These are phyloP conservation scores for Camponotus fellah DNA, from an alignment of 2,888 invertebrate species.

Conservation along the genomic window DNA sequence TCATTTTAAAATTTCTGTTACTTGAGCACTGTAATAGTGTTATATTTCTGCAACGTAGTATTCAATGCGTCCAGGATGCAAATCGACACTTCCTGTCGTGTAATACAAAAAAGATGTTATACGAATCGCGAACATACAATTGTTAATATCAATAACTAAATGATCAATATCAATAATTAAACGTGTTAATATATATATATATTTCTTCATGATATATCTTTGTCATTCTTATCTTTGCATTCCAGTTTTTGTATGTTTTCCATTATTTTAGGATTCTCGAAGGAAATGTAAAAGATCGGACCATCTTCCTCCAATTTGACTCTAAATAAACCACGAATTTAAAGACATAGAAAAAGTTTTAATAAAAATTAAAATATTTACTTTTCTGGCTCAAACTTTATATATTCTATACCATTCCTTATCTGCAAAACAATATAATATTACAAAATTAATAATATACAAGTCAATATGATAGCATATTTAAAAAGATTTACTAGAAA, in stretches of 20 bases:
- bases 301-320: background rate
- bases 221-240: slow-evolving; percentile 71
- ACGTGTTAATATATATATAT: background rate
- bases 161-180: background rate
- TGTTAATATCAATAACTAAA: background rate
- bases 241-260: slow-evolving; percentile 63
- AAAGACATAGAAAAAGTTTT: background rate
- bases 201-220: background rate
- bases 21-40: slow-evolving; percentile 72
- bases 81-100: slow-evolving; percentile 69
- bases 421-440: background rate
- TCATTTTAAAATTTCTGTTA: slow-evolving; percentile 41
- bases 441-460: background rate
- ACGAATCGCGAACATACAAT: background rate
- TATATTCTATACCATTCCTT: background rate
- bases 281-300: slow-evolving; percentile 61
- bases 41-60: slow-evolving; percentile 67
- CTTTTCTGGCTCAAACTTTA: background rate
- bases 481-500: slow-evolving; percentile 47
- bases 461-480: background rate
- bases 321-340: background rate
- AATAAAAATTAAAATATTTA: background rate
- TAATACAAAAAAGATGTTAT: slow-evolving; percentile 13
- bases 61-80: slow-evolving; percentile 70
- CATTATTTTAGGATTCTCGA: slow-evolving; percentile 59